Evolutionary conservation across 2,888 invertebrate genomes (phyloP).

Genomic region (Rugalucina vietnamica): DNA sequence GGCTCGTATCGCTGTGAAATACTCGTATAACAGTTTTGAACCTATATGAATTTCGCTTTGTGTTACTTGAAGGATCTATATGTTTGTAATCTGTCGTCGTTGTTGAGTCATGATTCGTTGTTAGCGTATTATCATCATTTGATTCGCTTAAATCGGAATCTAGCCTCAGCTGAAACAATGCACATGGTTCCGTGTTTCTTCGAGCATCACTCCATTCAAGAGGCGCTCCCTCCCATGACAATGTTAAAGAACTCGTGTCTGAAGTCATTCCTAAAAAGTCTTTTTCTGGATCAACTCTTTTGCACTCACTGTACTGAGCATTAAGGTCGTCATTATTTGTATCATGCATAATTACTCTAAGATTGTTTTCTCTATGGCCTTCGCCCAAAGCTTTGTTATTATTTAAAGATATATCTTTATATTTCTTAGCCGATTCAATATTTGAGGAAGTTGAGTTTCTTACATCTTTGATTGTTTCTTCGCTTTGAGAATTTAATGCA

Average conservation of each 20-base stretch:
- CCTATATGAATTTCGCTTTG: neutral
- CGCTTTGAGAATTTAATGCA: no score
- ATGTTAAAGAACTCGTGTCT: slow-evolving; percentile 47
- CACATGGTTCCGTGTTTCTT: slow-evolving; percentile 55
- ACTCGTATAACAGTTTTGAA: slow-evolving; percentile 30
- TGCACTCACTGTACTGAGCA: no score
- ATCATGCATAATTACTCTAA: no score
- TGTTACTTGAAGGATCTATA: neutral
- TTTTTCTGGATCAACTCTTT: no score
- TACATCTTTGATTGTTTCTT: no score
- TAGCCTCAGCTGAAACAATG: neutral
- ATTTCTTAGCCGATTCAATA: no score
- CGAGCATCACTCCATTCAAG: slow-evolving; percentile 55
- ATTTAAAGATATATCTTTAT: no score
- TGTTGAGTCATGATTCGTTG: neutral
- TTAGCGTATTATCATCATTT: neutral
- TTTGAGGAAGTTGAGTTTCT: no score
- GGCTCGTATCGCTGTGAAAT: slow-evolving; percentile 65
- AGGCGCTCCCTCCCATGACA: slow-evolving; percentile 62
- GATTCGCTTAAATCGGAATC: neutral
- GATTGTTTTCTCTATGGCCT: no score
- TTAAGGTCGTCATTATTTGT: no score
- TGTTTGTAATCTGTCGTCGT: neutral
- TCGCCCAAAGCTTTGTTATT: no score
- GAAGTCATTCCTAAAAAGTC: slow-evolving; percentile 54